A percentile compares a stretch with the other conserved stretches of the same genome.
Evolutionary conservation across 2,888 invertebrate species (phyloP).

Genomic region (Brachylomia viminalis): DNA sequence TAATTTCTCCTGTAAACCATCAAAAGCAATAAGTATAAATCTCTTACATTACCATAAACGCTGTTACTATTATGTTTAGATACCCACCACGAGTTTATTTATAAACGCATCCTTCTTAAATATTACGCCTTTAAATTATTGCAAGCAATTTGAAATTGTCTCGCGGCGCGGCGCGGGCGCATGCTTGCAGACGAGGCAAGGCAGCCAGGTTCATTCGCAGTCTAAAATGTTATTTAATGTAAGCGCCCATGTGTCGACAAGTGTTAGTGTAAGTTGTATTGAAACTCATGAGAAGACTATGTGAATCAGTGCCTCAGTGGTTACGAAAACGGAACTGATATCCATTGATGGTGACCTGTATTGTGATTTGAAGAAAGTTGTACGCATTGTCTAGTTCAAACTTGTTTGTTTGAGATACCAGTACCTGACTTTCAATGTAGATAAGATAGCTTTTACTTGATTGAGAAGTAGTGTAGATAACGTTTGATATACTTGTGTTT

Average conservation of each 20-base stretch:
- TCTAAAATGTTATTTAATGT: constrained; percentile 72
- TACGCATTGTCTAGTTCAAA: constrained; percentile 55
- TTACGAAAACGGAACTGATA: constrained; percentile 55
- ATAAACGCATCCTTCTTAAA: constrained; percentile 81
- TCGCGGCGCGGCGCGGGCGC: constrained; percentile 76
- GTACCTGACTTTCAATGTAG: constrained; percentile 53
- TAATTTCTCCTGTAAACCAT: constrained; percentile 72
- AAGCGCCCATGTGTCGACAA: constrained; percentile 74
- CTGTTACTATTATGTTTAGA: constrained; percentile 79
- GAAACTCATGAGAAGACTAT: constrained; percentile 53
- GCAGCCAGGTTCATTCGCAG: constrained; percentile 50
- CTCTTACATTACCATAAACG: constrained; percentile 81
- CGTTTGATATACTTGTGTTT: background rate
- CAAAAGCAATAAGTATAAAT: constrained; percentile 82
- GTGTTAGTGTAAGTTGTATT: constrained; percentile 70
- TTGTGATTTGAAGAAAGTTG: constrained; percentile 49
- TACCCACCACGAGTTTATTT: constrained; percentile 78
- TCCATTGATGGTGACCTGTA: constrained; percentile 42
- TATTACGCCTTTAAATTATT: constrained; percentile 82
- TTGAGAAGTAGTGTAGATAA: constrained; percentile 67
- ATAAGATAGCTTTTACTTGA: constrained; percentile 60
- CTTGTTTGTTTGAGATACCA: constrained; percentile 45
- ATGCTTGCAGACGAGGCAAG: constrained; percentile 45
- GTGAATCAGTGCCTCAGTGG: constrained; percentile 40
- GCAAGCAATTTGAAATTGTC: constrained; percentile 84